A percentile compares a stretch with the other conserved stretches of the same genome.
phyloP scores from a whole-genome alignment of 2,888 invertebrate genomes.

The Drosophila putrida region DNA sequence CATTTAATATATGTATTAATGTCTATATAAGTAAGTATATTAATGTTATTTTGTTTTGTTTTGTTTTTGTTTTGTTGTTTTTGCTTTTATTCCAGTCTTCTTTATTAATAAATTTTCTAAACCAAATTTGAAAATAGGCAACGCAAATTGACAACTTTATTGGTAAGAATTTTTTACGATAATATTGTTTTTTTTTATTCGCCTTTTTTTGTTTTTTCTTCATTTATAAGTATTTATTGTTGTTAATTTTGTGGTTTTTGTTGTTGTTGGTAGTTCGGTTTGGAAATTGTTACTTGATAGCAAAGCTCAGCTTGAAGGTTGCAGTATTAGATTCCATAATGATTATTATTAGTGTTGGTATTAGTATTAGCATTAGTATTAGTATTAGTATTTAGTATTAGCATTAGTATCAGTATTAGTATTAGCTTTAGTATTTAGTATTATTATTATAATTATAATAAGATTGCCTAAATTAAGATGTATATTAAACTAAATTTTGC shows the following conservation, averaged over 20 bases:
- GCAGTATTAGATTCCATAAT: constrained; percentile 55
- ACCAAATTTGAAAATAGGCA: constrained; percentile 53
- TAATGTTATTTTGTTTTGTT: constrained; percentile 55
- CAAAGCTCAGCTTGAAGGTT: constrained; percentile 69
- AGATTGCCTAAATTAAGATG: constrained; percentile 57
- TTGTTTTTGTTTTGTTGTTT: constrained; percentile 60
- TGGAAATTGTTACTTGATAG: constrained; percentile 56
- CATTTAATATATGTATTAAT: constrained; percentile 16
- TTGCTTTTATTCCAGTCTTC: constrained; percentile 72
- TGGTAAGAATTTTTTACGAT: constrained; percentile 34
- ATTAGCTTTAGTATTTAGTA: constrained; percentile 15
- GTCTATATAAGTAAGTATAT: constrained; percentile 25
- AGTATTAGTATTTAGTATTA: constrained; percentile 25
- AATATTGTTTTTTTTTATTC: constrained; percentile 15
- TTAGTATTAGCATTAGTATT: constrained; percentile 29
- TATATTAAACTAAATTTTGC: constrained; percentile 54
- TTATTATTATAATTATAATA: constrained; percentile 52
- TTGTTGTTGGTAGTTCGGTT: constrained; percentile 43
- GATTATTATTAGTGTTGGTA: constrained; percentile 48
- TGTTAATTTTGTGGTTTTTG: constrained; percentile 8
- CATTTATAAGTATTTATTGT: constrained; percentile 2
- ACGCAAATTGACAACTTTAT: constrained; percentile 60
- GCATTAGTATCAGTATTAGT: constrained; percentile 24
- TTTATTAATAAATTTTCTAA: constrained; percentile 66
- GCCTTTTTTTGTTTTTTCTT: constrained; percentile 9